Percentiles rank a stretch among this genome's conserved stretches.
Evolutionary conservation across 2,888 invertebrate genomes (phyloP).

Genomic region (Corythucha ciliata): DNA sequence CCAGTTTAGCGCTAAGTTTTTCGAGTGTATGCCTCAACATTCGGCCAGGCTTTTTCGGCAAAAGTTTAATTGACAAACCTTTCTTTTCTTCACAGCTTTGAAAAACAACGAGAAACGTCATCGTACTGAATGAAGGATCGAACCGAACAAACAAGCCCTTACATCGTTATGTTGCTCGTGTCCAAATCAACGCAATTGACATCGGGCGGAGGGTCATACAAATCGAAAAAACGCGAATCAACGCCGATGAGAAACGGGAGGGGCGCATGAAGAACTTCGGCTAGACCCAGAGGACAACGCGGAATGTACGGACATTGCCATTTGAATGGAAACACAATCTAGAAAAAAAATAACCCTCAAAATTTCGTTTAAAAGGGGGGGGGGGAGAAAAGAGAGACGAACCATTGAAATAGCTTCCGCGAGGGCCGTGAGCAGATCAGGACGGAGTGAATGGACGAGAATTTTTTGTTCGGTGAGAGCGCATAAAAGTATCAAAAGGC

Average conservation of each 20-base stretch:
- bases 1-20: slow-evolving; percentile 54
- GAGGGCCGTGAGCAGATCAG: slow-evolving; percentile 91
- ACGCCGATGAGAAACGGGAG: slow-evolving; percentile 95
- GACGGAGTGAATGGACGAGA: slow-evolving; percentile 87
- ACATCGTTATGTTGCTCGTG: slow-evolving; percentile 86
- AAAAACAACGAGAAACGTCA: slow-evolving; percentile 4
- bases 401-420: slow-evolving; percentile 89
- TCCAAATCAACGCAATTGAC: slow-evolving; percentile 98
- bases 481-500: slow-evolving; percentile 75
- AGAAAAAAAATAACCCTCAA: slow-evolving; percentile 33
- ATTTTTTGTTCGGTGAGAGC: slow-evolving; percentile 96
- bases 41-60: slow-evolving; percentile 81
- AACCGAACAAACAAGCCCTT: slow-evolving; percentile 39
- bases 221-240: slow-evolving; percentile 93
- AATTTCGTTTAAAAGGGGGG: background rate
- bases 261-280: slow-evolving; percentile 94
- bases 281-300: slow-evolving; percentile 87
- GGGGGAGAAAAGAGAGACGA: slow-evolving; percentile 24
- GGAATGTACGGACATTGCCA: slow-evolving; percentile 99
- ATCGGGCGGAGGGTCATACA: slow-evolving; percentile 91
- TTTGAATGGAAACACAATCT: slow-evolving; percentile 92
- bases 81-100: slow-evolving; percentile 80
- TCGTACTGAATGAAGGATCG: background rate
- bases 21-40: slow-evolving; percentile 70
- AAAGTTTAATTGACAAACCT: slow-evolving; percentile 59